Base-by-base conservation (phyloP, 2,797 vertebrate genomes). In the Naso thynnoides region DNA sequence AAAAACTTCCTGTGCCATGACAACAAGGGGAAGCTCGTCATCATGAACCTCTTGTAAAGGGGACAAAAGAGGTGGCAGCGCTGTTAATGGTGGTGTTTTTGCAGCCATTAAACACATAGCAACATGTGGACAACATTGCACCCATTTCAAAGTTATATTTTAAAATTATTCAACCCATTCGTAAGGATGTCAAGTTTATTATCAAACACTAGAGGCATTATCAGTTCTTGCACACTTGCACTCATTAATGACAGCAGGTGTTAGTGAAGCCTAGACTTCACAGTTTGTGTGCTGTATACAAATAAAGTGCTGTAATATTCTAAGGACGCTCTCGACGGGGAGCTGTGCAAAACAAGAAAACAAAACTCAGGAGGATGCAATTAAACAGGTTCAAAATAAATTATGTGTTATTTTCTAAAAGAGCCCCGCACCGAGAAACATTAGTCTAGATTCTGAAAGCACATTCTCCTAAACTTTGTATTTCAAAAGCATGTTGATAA, bases 191-290 rank as follows among this genome's bases (percentile, higher is more conserved):
- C 45, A 36, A 27, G 27, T 21, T 41, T 27, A 39, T 44, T 9
- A 38, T 70, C 39, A 23, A 48, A 48, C 21, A 5, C 15, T 23
- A 11, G 19, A 7, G 8, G 14, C 13, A 36, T 21, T 16, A 57
- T 57, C n/a, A 23, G 38, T 11, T n/a, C 39, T 11, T 33, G 15
- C 24, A 33, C 3, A 27, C 39, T 24, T n/a, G 10, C 24, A 36
- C 3, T 38, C 39, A 24, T 26, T 24, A 24, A 48, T 65, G 31
- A 48, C 54, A 65, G 64, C 47, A 59, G 48, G 24, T 53, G 60
- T 67, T 36, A 29, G 23, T 36, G 39, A 61, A 61, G 27, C 31
- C 24, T 36, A 31, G 19, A 39, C 54, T 48, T 23, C 27, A 29
- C 24, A 41, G 63, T 57, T 21, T 26, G 5, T 21, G 26, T 24